Percentiles rank a stretch among this genome's conserved stretches.
Conservation (phyloP, 2,797 vertebrate genomes). For the Poeciliopsis presidionis region DNA sequence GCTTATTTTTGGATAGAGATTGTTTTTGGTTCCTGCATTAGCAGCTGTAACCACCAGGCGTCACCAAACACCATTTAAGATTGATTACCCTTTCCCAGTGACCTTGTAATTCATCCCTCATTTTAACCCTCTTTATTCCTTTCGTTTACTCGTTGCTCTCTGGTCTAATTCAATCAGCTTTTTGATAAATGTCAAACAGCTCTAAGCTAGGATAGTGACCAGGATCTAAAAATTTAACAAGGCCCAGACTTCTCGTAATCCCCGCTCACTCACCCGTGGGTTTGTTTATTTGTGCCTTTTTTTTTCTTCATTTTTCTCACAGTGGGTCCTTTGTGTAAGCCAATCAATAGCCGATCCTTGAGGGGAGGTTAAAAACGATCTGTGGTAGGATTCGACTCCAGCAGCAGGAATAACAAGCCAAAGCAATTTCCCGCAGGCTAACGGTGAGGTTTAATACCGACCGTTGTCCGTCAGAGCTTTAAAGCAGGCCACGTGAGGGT, state of each 20-base stretch:
- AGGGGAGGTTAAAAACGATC: conserved; percentile 58
- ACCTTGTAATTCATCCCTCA: background rate
- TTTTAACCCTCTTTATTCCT: background rate
- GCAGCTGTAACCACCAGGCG: background rate
- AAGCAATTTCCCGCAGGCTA: conserved; percentile 55
- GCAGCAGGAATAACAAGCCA: conserved; percentile 59
- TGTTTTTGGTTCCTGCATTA: background rate
- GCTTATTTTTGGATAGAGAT: background rate
- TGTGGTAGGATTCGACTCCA: conserved; percentile 60
- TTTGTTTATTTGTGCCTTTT: conserved; percentile 17
- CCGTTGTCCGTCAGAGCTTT: conserved; percentile 19
- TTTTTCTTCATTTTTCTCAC: conserved; percentile 44
- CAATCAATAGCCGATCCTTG: conserved; percentile 64
- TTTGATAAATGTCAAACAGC: background rate
- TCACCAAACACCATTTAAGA: background rate
- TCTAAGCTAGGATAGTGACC: background rate
- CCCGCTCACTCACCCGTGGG: conserved; percentile 17
- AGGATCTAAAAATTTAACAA: background rate
- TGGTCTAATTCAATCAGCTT: no score
- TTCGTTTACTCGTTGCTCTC: background rate
- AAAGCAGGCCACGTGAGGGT: background rate
- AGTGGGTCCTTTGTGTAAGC: conserved; percentile 55
- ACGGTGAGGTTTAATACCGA: conserved; percentile 18
- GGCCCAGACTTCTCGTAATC: conserved; percentile 18
- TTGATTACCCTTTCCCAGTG: background rate